These are phyloP conservation scores for Papilio helenus DNA, from an alignment of 1,140 invertebrate genomes.

Conservation along the genomic window DNA sequence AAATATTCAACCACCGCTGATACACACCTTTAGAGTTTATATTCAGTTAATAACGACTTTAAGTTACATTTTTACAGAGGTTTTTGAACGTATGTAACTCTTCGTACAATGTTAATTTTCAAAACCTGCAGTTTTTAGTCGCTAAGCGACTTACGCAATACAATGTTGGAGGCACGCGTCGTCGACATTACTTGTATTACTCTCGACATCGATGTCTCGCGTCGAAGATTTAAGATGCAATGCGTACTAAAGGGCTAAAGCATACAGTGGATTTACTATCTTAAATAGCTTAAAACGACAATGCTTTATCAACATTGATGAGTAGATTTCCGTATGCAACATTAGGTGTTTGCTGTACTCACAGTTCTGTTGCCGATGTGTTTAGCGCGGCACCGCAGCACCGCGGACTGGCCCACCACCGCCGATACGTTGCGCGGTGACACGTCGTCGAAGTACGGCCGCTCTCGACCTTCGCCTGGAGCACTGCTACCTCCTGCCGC, in stretches of 20 bases:
- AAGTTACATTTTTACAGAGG: background rate
- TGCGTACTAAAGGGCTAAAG: too few relatives aligned
- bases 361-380: conserved; percentile 94
- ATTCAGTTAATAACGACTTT: background rate
- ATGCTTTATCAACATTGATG: too few relatives aligned
- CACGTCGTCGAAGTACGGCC: conserved; percentile 93
- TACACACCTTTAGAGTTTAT: background rate
- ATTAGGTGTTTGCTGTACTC: conserved; percentile 71
- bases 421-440: conserved; percentile 91
- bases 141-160: too few relatives aligned
- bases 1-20: background rate
- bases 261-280: too few relatives aligned
- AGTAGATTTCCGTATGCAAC: background rate
- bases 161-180: too few relatives aligned
- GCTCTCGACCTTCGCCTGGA: conserved; percentile 67
- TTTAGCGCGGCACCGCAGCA: conserved; percentile 92
- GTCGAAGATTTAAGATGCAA: too few relatives aligned
- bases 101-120: too few relatives aligned
- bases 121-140: too few relatives aligned
- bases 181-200: too few relatives aligned
- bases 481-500: conserved; percentile 55
- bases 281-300: too few relatives aligned
- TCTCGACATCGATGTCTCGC: too few relatives aligned
- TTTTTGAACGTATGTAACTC: background rate
- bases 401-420: conserved; percentile 91